Evolutionary conservation across 2,797 vertebrate genomes (phyloP), one percentile per base, ranked within the genome.

Genomic region (Poeciliopsis turneri): DNA sequence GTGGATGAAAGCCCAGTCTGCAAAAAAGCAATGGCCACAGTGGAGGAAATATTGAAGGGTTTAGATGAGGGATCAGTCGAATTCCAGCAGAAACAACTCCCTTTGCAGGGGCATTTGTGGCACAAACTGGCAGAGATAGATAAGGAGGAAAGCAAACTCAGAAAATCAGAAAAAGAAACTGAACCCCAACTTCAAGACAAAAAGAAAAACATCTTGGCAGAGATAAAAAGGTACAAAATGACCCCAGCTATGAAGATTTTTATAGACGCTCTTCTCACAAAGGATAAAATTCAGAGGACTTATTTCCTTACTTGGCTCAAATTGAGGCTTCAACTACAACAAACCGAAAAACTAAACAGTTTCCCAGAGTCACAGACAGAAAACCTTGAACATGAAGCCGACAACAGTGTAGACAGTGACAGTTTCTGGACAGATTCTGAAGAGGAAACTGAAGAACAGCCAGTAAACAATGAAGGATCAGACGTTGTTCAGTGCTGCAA

Each of bases 251-350:
- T 97, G 93, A 95, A 90, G 79, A 85, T 82, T 70, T 97, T 97
- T 76, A 95, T 94, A 1, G 64, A 86, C 0, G 90, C 92, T 0
- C 90, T 98, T 36, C 94, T 83, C 72, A 84, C 91, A 74, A 73
- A 88, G 57, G 89, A 95, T 33, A 88, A 47, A 47, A 47, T 79
- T 0, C 94, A 96, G 83, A 95, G 93, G 76, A 89, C 90, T 12
- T 97, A 90, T 79, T 97, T 97, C 79, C 90, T 97, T 33, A 92
- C 84, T 74, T 97, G 96, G 96, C 94, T 97, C 93, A 97, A 93
- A 83, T 85, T 95, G 72, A 94, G 86, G 25, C 93, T 97, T 69
- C 81, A 91, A 9, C 77, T 81, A 3, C 87, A 92, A 25, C 94
- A 94, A 88, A 78, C n/a, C 28, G 71, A 86, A 81, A 87, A 83